These are phyloP conservation scores for Pandemis heparana DNA, from an alignment of 2,888 invertebrate genomes.

Conservation along the genomic window DNA sequence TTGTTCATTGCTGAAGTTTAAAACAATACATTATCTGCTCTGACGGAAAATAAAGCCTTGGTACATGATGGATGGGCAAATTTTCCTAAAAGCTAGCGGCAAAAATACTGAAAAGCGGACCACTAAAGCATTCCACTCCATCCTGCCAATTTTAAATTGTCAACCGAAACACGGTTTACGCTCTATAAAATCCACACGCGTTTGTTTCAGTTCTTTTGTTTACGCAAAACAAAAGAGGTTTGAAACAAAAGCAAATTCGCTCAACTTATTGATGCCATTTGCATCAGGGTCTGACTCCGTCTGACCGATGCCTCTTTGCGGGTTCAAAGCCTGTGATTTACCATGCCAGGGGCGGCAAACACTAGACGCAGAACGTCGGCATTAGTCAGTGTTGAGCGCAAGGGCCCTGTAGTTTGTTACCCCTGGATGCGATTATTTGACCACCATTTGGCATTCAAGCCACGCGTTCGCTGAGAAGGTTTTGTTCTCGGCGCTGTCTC, in stretches of 20 bases:
- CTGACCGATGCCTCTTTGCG: slow-evolving; percentile 46
- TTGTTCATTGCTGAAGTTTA: neutral
- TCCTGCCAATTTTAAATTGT: slow-evolving; percentile 19
- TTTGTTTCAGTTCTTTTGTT: slow-evolving; percentile 25
- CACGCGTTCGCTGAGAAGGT: slow-evolving; percentile 47
- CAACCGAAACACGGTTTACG: slow-evolving; percentile 22
- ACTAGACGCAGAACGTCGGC: slow-evolving; percentile 54
- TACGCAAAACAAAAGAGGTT: slow-evolving; percentile 6
- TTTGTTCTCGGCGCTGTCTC: slow-evolving; percentile 31
- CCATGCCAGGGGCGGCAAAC: slow-evolving; percentile 52
- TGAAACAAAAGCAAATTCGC: slow-evolving; percentile 16
- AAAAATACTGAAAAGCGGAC: slow-evolving; percentile 16
- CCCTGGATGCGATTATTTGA: slow-evolving; percentile 69
- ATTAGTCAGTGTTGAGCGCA: slow-evolving; percentile 63
- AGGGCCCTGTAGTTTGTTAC: slow-evolving; percentile 63
- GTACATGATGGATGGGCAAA: slow-evolving; percentile 18
- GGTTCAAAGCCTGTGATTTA: slow-evolving; percentile 66
- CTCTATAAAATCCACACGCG: slow-evolving; percentile 19
- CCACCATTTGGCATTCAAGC: slow-evolving; percentile 64
- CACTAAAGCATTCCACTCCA: slow-evolving; percentile 22
- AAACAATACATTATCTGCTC: neutral
- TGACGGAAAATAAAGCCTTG: slow-evolving; percentile 9
- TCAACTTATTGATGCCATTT: slow-evolving; percentile 40
- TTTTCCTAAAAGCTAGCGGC: slow-evolving; percentile 21
- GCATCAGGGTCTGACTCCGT: slow-evolving; percentile 23